A percentile compares a stretch with the other conserved stretches of the same genome.
These are phyloP conservation scores for Trachelus troglodyta DNA, from an alignment of 2,888 invertebrate species.

Conservation along the genomic window DNA sequence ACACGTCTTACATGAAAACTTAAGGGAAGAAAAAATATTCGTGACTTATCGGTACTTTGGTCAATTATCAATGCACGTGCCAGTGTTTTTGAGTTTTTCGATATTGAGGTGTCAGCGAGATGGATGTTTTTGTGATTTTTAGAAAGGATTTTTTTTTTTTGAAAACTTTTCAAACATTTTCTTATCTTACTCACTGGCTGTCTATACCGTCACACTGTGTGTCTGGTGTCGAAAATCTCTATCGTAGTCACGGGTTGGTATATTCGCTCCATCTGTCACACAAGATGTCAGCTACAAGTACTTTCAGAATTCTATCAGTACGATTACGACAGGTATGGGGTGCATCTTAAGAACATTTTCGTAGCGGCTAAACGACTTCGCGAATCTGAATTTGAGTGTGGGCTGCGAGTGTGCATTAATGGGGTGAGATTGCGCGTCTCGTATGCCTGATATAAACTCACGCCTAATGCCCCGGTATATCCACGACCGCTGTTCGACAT, in stretches of 20 bases:
- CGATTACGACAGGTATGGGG: neutral
- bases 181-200: too few relatives aligned
- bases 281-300: neutral
- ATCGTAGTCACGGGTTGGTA: neutral
- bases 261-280: neutral
- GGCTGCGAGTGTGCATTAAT: neutral
- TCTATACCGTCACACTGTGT: too few relatives aligned
- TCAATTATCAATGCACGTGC: too few relatives aligned
- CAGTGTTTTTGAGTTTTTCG: too few relatives aligned
- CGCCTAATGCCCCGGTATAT: neutral
- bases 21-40: too few relatives aligned
- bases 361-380: neutral
- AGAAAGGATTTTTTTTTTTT: too few relatives aligned
- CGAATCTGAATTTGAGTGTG: neutral
- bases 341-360: neutral
- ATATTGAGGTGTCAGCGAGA: too few relatives aligned
- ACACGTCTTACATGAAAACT: too few relatives aligned
- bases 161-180: too few relatives aligned
- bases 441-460: neutral
- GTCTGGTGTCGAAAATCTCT: neutral
- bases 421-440: neutral
- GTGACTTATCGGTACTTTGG: too few relatives aligned
- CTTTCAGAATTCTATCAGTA: neutral
- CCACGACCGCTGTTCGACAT: neutral
- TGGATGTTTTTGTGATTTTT: too few relatives aligned